Conservation (phyloP, 2,113 vertebrate genomes). For the Nesogale talazaci region DNA sequence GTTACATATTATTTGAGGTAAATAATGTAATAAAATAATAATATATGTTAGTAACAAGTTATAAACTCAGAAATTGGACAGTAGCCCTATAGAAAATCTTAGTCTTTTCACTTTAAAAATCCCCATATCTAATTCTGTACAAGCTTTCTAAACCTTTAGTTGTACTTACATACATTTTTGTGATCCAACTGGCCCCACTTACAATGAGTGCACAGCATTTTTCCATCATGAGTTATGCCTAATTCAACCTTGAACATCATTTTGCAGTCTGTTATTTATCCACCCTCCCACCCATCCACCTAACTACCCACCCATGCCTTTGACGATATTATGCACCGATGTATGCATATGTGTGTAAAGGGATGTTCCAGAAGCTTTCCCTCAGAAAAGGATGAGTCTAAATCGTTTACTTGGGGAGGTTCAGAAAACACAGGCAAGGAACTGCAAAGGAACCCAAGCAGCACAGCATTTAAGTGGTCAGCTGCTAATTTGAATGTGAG, state of each 20-base stretch:
- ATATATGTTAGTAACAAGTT: background rate
- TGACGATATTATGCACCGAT: background rate
- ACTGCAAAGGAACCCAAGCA: background rate
- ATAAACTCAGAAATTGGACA: conserved; percentile 7
- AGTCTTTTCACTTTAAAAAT: conserved; percentile 15
- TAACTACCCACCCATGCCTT: background rate
- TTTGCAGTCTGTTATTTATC: background rate
- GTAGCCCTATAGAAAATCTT: background rate
- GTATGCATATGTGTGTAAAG: background rate
- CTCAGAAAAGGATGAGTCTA: background rate
- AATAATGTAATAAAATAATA: background rate
- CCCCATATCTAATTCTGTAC: background rate
- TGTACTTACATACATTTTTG: background rate
- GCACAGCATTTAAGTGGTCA: no score
- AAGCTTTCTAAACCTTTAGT: background rate
- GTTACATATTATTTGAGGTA: background rate
- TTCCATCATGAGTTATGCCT: background rate
- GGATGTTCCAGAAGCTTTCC: background rate
- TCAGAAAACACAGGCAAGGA: background rate
- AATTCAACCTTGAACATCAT: background rate
- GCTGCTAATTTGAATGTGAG: background rate
- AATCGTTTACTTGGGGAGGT: background rate
- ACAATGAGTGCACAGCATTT: background rate
- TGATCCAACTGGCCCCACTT: background rate
- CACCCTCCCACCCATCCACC: background rate